Percentiles rank a stretch among this genome's conserved stretches.
phyloP scores from a whole-genome alignment of 2,888 invertebrate species.

The Apocheima hispidaria region DNA sequence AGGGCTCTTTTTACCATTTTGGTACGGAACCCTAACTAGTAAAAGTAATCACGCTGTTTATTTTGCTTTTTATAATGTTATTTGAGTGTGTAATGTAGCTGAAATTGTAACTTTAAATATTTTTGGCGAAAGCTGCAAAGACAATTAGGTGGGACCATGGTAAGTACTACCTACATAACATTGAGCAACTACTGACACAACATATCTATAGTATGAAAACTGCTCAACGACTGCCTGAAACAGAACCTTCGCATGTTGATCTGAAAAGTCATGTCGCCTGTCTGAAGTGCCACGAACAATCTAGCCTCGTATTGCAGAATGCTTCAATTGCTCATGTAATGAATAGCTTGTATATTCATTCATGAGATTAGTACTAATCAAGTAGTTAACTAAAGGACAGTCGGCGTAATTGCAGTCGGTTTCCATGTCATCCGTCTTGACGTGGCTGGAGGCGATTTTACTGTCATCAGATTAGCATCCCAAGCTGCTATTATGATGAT shows the following conservation, averaged over 20 bases:
- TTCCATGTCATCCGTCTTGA: slow-evolving; percentile 39
- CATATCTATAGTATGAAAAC: no score
- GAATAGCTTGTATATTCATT: slow-evolving; percentile 41
- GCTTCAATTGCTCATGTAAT: slow-evolving; percentile 26
- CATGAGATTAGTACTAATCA: slow-evolving; percentile 43
- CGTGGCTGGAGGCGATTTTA: slow-evolving; percentile 53
- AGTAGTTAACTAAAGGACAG: slow-evolving; percentile 40
- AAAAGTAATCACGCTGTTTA: no score
- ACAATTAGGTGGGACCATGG: no score
- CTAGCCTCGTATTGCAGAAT: slow-evolving; percentile 22
- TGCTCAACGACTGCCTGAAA: neutral
- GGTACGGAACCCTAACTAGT: no score
- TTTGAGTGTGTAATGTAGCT: no score
- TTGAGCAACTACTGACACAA: no score
- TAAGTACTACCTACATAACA: no score
- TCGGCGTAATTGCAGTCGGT: slow-evolving; percentile 40
- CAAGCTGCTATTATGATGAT: slow-evolving; percentile 54
- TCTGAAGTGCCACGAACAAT: slow-evolving; percentile 17
- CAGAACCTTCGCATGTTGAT: neutral
- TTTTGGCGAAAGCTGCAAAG: no score
- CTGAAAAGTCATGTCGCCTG: slow-evolving; percentile 7
- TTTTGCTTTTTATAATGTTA: no score
- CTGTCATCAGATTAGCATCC: slow-evolving; percentile 63
- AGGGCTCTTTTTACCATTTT: no score
- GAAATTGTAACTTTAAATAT: no score